These are phyloP conservation scores for Eupelmus urozonus DNA, from an alignment of 2,888 invertebrate genomes.

Conservation along the genomic window DNA sequence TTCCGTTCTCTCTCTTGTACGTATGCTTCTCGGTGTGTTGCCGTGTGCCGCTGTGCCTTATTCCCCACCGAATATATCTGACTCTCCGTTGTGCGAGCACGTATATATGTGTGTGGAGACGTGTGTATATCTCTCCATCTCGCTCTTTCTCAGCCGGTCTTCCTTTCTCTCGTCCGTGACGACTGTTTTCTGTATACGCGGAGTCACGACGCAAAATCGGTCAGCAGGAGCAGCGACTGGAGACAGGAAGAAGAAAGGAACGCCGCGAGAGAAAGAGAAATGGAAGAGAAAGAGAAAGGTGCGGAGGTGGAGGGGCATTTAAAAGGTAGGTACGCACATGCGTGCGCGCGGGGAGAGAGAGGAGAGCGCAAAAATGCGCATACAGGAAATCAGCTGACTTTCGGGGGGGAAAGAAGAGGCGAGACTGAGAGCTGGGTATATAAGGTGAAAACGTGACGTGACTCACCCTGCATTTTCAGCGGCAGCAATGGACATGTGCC, in stretches of 20 bases:
- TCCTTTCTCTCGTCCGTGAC: neutral
- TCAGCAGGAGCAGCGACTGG: neutral
- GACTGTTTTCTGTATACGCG: too few species aligned
- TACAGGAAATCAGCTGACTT: slow-evolving; percentile 47
- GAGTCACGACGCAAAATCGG: slow-evolving; percentile 24
- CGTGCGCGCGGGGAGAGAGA: neutral
- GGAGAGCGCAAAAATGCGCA: neutral
- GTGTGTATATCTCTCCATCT: too few species aligned
- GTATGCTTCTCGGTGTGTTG: neutral
- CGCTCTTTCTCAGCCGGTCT: neutral
- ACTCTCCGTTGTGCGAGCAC: slow-evolving; percentile 2
- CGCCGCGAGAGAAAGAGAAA: neutral
- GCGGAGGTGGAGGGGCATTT: slow-evolving; percentile 25
- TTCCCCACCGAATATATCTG: slow-evolving; percentile 23
- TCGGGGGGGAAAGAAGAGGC: neutral
- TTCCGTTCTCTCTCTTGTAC: slow-evolving; percentile 7
- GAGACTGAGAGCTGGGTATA: neutral
- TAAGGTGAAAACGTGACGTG: too few species aligned
- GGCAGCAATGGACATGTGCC: slow-evolving; percentile 83
- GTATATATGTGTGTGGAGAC: neutral
- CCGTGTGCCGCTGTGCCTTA: neutral
- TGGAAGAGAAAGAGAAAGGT: slow-evolving; percentile 28
- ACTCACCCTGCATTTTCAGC: slow-evolving; percentile 83
- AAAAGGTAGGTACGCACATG: slow-evolving; percentile 19
- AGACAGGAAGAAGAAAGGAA: slow-evolving; percentile 6